phyloP scores from a whole-genome alignment of 2,113 vertebrate species.

The Proteles cristata region DNA sequence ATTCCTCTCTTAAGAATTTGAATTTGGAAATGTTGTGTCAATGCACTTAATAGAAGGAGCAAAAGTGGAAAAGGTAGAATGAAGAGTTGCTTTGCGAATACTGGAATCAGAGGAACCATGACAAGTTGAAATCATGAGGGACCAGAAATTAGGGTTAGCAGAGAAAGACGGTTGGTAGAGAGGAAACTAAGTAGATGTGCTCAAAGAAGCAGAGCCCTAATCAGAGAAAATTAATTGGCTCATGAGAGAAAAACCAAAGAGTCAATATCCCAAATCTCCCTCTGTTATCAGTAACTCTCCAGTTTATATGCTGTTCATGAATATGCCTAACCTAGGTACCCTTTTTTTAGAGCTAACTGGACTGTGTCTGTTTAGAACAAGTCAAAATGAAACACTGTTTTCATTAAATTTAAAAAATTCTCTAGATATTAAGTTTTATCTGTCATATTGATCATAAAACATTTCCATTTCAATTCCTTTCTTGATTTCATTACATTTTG shows the following conservation, averaged over 20 bases:
- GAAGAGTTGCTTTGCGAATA: not conserved
- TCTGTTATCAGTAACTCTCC: not conserved
- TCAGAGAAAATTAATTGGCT: not conserved
- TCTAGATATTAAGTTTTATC: not conserved
- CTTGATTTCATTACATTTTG: not conserved
- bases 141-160: not conserved
- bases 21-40: not conserved
- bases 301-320: not conserved
- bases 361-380: not conserved
- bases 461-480: slow-evolving; percentile 20
- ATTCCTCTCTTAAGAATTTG: not conserved
- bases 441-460: slow-evolving; percentile 14
- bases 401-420: not conserved
- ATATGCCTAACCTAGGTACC: not conserved
- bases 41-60: not conserved
- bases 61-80: slow-evolving; percentile 13
- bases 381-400: not conserved
- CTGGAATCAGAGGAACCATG: not conserved
- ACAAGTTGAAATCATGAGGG: not conserved
- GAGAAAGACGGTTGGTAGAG: not conserved
- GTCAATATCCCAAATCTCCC: not conserved
- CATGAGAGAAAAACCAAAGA: not conserved
- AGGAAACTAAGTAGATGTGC: not conserved
- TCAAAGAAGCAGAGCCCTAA: not conserved
- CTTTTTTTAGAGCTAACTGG: not conserved